Percentiles rank a stretch among this genome's conserved stretches.
phyloP scores from a whole-genome alignment of 2,888 invertebrate genomes.

The Maniola hyperantus region DNA sequence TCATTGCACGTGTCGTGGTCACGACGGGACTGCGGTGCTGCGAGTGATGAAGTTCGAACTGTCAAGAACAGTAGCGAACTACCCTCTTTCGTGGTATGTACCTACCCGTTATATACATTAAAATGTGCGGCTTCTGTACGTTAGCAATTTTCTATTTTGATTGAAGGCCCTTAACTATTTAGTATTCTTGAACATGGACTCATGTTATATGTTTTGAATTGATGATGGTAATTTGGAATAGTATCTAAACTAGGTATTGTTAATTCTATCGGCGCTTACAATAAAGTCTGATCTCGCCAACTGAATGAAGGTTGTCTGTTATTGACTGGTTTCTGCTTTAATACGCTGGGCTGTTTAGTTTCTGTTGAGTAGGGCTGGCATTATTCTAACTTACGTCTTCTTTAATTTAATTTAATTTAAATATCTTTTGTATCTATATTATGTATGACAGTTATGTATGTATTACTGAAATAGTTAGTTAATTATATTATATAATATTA shows the following conservation, averaged over 20 bases:
- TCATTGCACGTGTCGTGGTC: too few relatives aligned
- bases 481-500: too few relatives aligned
- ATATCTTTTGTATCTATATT: too few relatives aligned
- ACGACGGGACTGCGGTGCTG: too few relatives aligned
- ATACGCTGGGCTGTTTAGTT: conserved; percentile 11
- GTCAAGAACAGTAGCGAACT: too few relatives aligned
- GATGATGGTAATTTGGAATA: conserved; percentile 7
- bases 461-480: too few relatives aligned
- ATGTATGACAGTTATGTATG: too few relatives aligned
- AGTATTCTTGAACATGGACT: conserved; percentile 3
- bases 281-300: conserved; percentile 25
- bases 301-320: conserved; percentile 30
- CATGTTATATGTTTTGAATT: neutral
- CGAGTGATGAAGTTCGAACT: too few relatives aligned
- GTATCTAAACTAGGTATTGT: conserved; percentile 13
- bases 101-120: too few relatives aligned
- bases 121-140: too few relatives aligned
- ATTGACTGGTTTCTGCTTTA: conserved; percentile 26
- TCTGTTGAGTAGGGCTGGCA: neutral
- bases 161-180: neutral
- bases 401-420: too few relatives aligned
- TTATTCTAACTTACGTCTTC: neutral
- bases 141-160: conserved; percentile 1
- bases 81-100: too few relatives aligned
- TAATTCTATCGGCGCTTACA: conserved; percentile 20